Evolutionary conservation across 2,888 invertebrate genomes (phyloP).

Genomic region (Idaea aversata): DNA sequence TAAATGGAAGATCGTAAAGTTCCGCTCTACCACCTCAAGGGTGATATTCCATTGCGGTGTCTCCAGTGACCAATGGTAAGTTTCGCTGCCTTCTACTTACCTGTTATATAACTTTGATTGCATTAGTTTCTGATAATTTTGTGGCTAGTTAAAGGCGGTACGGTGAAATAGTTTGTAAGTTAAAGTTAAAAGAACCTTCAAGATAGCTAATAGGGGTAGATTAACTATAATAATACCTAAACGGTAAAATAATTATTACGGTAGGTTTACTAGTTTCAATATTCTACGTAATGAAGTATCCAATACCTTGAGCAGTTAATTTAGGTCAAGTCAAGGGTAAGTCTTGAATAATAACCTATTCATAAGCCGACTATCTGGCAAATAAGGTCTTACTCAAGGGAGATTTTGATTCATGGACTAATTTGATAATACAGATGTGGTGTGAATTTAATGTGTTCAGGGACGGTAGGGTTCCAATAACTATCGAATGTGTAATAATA

Average conservation of each 20-base stretch:
- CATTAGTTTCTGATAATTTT: neutral
- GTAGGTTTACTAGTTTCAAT: neutral
- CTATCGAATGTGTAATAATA: slow-evolving; percentile 4
- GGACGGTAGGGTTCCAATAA: slow-evolving; percentile 16
- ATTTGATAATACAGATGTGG: slow-evolving; percentile 44
- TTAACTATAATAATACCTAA: slow-evolving; percentile 2
- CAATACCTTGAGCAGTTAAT: slow-evolving; percentile 8
- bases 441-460: slow-evolving; percentile 39
- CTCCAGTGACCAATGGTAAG: neutral
- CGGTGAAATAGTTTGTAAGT: neutral
- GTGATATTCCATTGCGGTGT: neutral
- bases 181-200: neutral
- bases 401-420: slow-evolving; percentile 46
- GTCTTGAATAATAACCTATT: slow-evolving; percentile 58
- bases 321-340: slow-evolving; percentile 41
- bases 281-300: neutral
- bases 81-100: neutral
- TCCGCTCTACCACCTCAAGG: neutral
- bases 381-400: slow-evolving; percentile 43
- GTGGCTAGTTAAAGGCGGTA: neutral
- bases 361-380: slow-evolving; percentile 50
- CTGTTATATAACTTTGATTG: neutral
- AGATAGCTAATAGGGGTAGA: neutral
- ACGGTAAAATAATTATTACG: neutral
- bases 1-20: neutral